A percentile compares a stretch with the other conserved stretches of the same genome.
Evolutionary conservation across 2,113 vertebrate species (phyloP).

Genomic region (Xerus inauris): DNA sequence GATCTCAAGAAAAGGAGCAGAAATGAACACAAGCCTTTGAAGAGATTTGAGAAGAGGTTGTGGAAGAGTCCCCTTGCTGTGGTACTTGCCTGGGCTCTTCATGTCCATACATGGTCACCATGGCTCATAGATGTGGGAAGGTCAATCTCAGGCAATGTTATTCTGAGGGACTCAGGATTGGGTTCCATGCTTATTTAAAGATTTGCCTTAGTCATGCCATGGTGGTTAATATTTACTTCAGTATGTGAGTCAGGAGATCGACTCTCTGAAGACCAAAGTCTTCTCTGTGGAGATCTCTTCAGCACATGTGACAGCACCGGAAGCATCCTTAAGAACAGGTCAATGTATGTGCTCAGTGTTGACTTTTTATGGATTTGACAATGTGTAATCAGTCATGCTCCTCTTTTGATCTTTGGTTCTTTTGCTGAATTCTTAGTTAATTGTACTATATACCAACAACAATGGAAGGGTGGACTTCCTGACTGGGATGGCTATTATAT

Average conservation of each 20-base stretch:
- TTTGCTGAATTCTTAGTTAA: constrained; percentile 3
- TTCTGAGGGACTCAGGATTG: background rate
- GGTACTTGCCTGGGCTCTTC: background rate
- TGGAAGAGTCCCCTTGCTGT: background rate
- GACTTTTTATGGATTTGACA: background rate
- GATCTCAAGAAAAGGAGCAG: background rate
- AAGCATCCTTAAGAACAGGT: background rate
- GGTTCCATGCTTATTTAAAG: background rate
- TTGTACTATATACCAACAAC: background rate
- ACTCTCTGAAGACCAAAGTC: background rate
- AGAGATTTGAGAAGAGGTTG: background rate
- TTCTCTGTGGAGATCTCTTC: background rate
- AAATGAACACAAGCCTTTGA: background rate
- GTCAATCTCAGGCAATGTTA: background rate
- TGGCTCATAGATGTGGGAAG: background rate
- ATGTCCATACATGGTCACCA: too few species aligned
- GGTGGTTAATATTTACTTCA: background rate
- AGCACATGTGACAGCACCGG: fast-evolving
- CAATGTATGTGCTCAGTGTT: background rate
- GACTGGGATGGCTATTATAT: background rate
- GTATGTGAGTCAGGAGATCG: background rate
- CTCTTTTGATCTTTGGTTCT: constrained; percentile 41
- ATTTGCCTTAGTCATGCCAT: background rate
- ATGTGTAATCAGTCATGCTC: background rate
- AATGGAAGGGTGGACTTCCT: background rate